Conservation (phyloP, 2,888 invertebrate species). For the Lordiphosa andalusiaca region DNA sequence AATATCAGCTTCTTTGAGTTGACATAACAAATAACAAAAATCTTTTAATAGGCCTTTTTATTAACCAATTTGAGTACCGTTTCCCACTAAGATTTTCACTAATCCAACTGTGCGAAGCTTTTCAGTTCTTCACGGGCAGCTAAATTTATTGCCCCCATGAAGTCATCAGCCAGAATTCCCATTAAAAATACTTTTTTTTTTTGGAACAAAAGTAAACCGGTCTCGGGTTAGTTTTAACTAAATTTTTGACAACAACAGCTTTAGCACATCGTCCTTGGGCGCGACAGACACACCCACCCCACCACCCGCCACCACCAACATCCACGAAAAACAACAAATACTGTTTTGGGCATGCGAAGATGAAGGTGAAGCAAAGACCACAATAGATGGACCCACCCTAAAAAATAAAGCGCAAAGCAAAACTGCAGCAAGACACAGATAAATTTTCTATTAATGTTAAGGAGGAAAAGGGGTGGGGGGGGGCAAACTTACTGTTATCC, state of each 20-base stretch:
- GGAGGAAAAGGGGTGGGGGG: background rate
- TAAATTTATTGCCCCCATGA: constrained; percentile 8
- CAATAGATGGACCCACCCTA: constrained; percentile 43
- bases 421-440: constrained; percentile 48
- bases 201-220: constrained; percentile 2
- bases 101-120: constrained; percentile 9
- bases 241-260: background rate
- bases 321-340: constrained; percentile 3
- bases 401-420: constrained; percentile 22
- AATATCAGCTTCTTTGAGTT: too few relatives aligned
- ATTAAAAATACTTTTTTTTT: constrained; percentile 1
- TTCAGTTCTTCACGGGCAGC: background rate
- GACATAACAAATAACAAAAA: too few relatives aligned
- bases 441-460: constrained; percentile 23
- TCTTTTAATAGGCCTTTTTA: too few relatives aligned
- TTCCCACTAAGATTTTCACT: background rate
- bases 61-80: background rate
- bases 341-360: constrained; percentile 56
- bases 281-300: constrained; percentile 6
- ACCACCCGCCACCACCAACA: constrained; percentile 1
- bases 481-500: constrained; percentile 60
- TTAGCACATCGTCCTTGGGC: constrained; percentile 5
- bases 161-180: constrained; percentile 11
- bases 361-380: constrained; percentile 35
- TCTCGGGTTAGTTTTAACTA: constrained; percentile 1